A percentile compares a stretch with the other conserved stretches of the same genome.
These are phyloP conservation scores for Drosophila kokeensis DNA, from an alignment of 2,888 invertebrate species.

Conservation along the genomic window DNA sequence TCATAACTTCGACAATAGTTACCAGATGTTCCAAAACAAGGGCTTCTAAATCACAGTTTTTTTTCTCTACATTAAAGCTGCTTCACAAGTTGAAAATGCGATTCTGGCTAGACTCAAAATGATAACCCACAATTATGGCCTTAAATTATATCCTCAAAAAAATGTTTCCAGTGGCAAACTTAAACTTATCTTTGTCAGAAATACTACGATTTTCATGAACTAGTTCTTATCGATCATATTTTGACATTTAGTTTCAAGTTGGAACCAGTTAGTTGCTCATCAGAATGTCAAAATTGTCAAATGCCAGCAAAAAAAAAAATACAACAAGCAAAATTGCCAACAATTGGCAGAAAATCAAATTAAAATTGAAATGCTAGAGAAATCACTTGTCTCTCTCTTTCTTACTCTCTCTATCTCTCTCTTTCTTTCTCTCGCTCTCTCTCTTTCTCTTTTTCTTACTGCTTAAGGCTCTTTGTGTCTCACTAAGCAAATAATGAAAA, in stretches of 20 bases:
- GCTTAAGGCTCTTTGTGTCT: background rate
- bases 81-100: background rate
- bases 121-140: background rate
- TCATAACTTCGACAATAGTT: background rate
- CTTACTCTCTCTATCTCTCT: background rate
- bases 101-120: background rate
- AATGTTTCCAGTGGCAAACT: background rate
- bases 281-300: background rate
- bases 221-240: background rate
- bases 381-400: constrained; percentile 9
- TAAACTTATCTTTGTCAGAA: background rate
- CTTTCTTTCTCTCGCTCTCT: background rate
- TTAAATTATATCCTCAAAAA: background rate
- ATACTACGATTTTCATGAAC: background rate
- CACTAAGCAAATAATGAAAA: constrained; percentile 58
- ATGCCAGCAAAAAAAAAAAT: background rate
- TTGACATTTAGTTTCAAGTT: background rate
- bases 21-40: background rate
- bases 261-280: background rate
- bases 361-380: constrained; percentile 18
- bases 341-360: constrained; percentile 1
- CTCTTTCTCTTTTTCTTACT: background rate
- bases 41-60: fast-evolving
- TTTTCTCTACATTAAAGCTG: fast-evolving
- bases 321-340: background rate